Evolutionary conservation across 2,797 vertebrate genomes (phyloP), one percentile per base, ranked within the genome.

Genomic region (Siniperca obscura): DNA sequence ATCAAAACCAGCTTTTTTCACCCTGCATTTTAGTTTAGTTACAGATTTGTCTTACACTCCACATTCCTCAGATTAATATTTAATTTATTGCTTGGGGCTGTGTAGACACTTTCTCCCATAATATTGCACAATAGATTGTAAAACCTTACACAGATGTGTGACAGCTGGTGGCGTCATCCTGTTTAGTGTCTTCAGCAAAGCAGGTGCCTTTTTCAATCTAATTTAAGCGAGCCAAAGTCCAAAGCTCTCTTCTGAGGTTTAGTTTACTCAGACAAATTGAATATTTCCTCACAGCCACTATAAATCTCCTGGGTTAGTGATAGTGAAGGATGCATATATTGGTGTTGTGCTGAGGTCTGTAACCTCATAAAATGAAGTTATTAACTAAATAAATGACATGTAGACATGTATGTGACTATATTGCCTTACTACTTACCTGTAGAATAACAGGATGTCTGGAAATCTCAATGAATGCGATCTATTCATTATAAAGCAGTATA

Each of bases 61-160:
- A 61, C 11, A 59, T 64, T 70, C 44, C 69, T 76, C 74, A 38
- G 68, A 81, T 83, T 42, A 79, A 84, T 86, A 82, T 88, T 89
- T 57, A 2, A 85, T 67, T 48, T 46, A 19, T 7, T 44, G 80
- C 81, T 74, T 0, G 16, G 25, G 73, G 85, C 84, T 38, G 65
- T 40, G 61, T 65, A 8, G 76, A 70, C 27, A 59, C 34, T 22
- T 57, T 73, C 10, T 67, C 52, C 67, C 62, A 57, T 74, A 66
- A 50, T 62, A 50, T 66, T 76, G 46, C 76, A 76, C 77, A 80
- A 82, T 57, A 13, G 27, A 25, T 67, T 72, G 53, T 77, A 74
- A 76, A 78, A 76, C 46, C 19, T 42, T 25, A 46, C 55, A 53
- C 57, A 70, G 36, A 76, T 48, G 68, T 80, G 48, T 71, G 76